Base-by-base conservation (phyloP, 2,797 vertebrate genomes). In the Sorex maritimensis region DNA sequence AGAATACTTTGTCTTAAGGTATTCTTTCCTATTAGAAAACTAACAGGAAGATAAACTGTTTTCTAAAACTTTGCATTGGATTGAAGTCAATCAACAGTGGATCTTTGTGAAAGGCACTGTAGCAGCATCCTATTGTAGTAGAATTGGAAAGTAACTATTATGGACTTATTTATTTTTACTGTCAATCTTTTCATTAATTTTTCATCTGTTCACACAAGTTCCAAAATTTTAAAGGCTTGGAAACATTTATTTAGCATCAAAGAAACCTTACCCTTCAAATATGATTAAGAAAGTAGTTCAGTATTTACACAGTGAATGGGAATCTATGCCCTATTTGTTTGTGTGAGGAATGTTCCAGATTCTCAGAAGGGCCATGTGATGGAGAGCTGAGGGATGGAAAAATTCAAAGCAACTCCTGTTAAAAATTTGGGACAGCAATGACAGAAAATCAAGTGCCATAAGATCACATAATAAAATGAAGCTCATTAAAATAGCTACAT, bases 111-210 rank as follows among this genome's bases (percentile, higher is more conserved):
- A 65, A 69, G 24, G 55, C 4, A 63, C 4, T 65, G 5, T 34
- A 73, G 14, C 7, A 28, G 80, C 71, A 72, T 17, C 19, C 4
- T 41, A 3, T 17, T 87, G 55, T 65, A 69, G 81, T 1, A 75
- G 13, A 86, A 52, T 30, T 28, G 1, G 12, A 61, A 26, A 15
- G 1, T 28, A 88, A 73, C 77, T 91, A 30, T 19, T 49, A 41
- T 0, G 3, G 19, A 23, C 2, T 86, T 63, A 28, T 58, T 69
- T 46, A 81, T 84, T 71, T 30, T 21, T 88, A 14, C 2, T 78
- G 88, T 91, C 4, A 72, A 1, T 72, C 12, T 83, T 41, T 77
- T 75, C 44, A 77, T 34, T 95, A 30, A 24, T 80, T 86, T 85
- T 6, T 71, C 65, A 4, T 86, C 26, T 44, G n/a, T 26, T 13